A percentile compares a stretch with the other conserved stretches of the same genome.
These are phyloP conservation scores for Martes martes DNA, from an alignment of 2,113 vertebrate species.

Conservation along the genomic window DNA sequence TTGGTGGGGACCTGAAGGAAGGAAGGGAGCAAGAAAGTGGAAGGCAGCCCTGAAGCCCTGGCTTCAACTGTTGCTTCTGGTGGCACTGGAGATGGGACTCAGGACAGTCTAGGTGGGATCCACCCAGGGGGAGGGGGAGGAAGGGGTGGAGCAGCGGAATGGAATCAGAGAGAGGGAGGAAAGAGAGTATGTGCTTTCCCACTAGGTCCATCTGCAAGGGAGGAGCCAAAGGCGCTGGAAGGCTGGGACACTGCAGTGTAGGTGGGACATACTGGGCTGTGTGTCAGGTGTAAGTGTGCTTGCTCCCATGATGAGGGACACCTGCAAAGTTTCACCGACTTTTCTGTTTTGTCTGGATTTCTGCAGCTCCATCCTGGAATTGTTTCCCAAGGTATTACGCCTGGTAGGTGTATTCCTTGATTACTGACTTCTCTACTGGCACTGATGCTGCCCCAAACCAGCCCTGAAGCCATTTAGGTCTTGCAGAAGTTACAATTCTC, in stretches of 20 bases:
- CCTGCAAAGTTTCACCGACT: neutral
- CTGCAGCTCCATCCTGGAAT: conserved; percentile 42
- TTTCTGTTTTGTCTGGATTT: conserved; percentile 31
- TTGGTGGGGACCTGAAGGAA: neutral
- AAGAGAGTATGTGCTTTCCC: neutral
- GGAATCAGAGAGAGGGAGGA: neutral
- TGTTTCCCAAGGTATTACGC: conserved; percentile 34
- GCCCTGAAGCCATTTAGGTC: neutral
- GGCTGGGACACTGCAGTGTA: neutral
- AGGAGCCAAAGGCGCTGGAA: neutral
- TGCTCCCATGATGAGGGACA: neutral
- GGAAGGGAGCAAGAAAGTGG: neutral
- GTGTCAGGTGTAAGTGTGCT: neutral
- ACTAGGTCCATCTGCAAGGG: neutral
- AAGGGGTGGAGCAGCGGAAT: rapidly evolving
- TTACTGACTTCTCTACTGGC: neutral
- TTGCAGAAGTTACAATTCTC: neutral
- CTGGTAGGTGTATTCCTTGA: conserved; percentile 8
- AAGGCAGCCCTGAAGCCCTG: neutral
- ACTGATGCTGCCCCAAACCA: neutral
- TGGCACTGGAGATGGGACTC: neutral
- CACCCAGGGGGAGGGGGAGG: neutral
- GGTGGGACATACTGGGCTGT: neutral
- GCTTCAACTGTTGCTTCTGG: neutral
- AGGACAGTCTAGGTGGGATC: neutral